A percentile compares a stretch with the other conserved stretches of the same genome.
Evolutionary conservation across 2,797 vertebrate species (phyloP).

Genomic region (Ctenosaura bakeri): DNA sequence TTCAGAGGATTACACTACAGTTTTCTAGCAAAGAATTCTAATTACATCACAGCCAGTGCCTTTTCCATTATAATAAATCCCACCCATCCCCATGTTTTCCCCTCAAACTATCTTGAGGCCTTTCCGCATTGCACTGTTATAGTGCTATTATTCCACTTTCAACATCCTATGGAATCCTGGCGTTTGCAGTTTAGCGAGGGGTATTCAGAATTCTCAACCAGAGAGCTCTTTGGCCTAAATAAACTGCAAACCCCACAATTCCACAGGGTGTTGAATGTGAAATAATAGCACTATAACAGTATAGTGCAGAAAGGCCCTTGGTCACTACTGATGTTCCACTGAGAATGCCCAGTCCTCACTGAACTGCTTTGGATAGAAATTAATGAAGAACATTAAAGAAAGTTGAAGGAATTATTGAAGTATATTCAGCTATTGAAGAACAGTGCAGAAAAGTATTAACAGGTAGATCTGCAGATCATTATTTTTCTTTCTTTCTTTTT

Average conservation of each 20-base stretch:
- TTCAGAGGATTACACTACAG: too few relatives aligned
- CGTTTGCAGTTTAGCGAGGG: too few relatives aligned
- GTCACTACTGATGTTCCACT: neutral
- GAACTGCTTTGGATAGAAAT: neutral
- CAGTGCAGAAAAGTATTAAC: neutral
- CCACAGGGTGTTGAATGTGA: too few relatives aligned
- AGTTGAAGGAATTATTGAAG: neutral
- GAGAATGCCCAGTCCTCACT: neutral
- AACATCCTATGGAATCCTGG: too few relatives aligned
- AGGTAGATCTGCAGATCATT: neutral
- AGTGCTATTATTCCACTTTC: too few relatives aligned
- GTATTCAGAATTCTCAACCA: too few relatives aligned
- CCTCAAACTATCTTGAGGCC: neutral
- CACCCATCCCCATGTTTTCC: neutral
- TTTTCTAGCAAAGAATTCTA: too few relatives aligned
- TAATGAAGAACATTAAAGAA: neutral
- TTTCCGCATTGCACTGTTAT: too few relatives aligned
- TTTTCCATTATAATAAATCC: neutral
- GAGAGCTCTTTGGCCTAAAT: too few relatives aligned
- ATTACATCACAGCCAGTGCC: neutral
- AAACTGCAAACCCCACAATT: too few relatives aligned
- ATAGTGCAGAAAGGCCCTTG: too few relatives aligned
- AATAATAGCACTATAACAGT: too few relatives aligned
- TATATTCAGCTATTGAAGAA: neutral
- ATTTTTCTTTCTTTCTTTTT: neutral